These are phyloP conservation scores for Eurytoma californica DNA, from an alignment of 2,888 invertebrate species.

Conservation along the genomic window DNA sequence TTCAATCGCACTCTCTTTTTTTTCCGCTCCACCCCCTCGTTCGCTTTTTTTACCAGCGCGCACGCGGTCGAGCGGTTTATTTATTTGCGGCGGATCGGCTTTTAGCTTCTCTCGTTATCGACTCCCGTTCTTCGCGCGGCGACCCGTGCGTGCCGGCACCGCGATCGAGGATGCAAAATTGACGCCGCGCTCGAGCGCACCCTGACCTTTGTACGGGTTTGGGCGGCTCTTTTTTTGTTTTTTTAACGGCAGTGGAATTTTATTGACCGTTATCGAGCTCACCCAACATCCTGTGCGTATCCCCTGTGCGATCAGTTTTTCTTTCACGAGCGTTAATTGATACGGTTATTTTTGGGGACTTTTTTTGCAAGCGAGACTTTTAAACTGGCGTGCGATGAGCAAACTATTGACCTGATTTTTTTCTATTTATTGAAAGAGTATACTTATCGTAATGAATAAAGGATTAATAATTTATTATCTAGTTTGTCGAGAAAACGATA, in stretches of 20 bases:
- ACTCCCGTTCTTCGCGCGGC: slow-evolving; percentile 13
- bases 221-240: slow-evolving; percentile 8
- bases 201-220: slow-evolving; percentile 45
- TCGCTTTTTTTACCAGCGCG: slow-evolving; percentile 1
- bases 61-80: slow-evolving; percentile 39
- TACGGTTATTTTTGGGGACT: too few relatives aligned
- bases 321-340: too few relatives aligned
- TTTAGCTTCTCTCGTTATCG: slow-evolving; percentile 50
- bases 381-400: neutral
- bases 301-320: neutral
- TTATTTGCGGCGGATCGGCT: slow-evolving; percentile 46
- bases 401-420: neutral
- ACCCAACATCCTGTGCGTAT: neutral
- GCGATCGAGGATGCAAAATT: slow-evolving; percentile 47
- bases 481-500: neutral
- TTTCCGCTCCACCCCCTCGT: neutral
- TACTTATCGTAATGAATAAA: neutral
- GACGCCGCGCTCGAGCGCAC: slow-evolving; percentile 43
- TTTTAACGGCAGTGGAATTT: slow-evolving; percentile 17
- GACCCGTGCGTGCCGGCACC: slow-evolving; percentile 2
- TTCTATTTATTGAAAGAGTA: neutral
- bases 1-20: slow-evolving; percentile 8
- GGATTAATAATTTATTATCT: neutral
- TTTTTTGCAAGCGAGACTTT: too few relatives aligned
- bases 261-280: slow-evolving; percentile 36